These are phyloP conservation scores for Heliconius hewitsoni DNA, from an alignment of 1,140 invertebrate genomes.

Conservation along the genomic window DNA sequence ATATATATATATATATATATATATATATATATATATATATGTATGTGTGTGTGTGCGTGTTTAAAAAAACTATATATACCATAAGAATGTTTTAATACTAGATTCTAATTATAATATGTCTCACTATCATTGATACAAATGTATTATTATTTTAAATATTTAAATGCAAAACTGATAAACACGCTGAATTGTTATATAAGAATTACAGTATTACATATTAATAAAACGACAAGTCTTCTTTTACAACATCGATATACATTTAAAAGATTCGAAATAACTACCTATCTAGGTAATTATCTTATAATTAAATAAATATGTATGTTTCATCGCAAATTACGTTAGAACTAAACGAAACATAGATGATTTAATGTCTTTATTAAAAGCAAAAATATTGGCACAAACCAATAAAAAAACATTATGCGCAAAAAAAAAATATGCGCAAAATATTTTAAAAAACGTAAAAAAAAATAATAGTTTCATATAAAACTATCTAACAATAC, in stretches of 20 bases:
- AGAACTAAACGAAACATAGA: background rate
- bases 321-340: background rate
- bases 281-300: background rate
- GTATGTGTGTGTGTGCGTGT: no score
- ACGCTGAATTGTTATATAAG: background rate
- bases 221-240: constrained; percentile 1
- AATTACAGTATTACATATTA: background rate
- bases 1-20: no score
- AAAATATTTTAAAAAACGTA: constrained; percentile 15
- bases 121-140: constrained; percentile 20
- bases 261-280: constrained; percentile 4
- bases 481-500: constrained; percentile 33
- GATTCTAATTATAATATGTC: constrained; percentile 5
- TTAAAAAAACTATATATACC: background rate
- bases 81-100: constrained; percentile 1
- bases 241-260: constrained; percentile 5
- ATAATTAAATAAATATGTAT: background rate
- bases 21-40: no score
- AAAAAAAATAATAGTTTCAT: constrained; percentile 11
- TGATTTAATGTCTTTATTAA: background rate
- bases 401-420: background rate
- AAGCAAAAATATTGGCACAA: constrained; percentile 18
- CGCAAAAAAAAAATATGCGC: constrained; percentile 16
- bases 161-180: constrained; percentile 3
- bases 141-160: constrained; percentile 9